Evolutionary conservation across 1,140 invertebrate genomes (phyloP).

Genomic region (Panulirus ornatus): DNA sequence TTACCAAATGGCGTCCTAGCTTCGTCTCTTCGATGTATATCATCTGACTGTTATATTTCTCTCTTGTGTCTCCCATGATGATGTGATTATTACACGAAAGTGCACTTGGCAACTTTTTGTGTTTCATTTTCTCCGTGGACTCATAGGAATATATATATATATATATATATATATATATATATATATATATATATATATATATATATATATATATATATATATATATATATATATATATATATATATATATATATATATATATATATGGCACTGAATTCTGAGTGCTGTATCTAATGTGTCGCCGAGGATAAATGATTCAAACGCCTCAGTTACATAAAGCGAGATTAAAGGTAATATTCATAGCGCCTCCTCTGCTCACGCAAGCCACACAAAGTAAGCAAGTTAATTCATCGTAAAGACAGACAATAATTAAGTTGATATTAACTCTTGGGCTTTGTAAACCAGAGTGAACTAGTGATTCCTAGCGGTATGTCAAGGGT

Average conservation of each 20-base stretch:
- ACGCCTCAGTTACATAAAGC: not conserved
- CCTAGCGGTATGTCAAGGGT: too few species aligned
- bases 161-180: not conserved
- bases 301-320: not conserved
- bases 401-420: not conserved
- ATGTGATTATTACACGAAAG: too few species aligned
- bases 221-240: not conserved
- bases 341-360: not conserved
- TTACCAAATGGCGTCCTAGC: too few species aligned
- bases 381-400: not conserved
- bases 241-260: constrained; percentile 14
- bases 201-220: not conserved
- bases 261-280: too few species aligned
- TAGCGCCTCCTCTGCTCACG: not conserved
- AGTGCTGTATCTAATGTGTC: not conserved
- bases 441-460: too few species aligned
- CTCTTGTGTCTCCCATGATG: too few species aligned
- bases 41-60: too few species aligned
- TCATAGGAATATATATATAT: too few species aligned
- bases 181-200: constrained; percentile 13
- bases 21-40: too few species aligned
- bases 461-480: too few species aligned
- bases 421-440: not conserved
- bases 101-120: too few species aligned
- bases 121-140: too few species aligned